Base-by-base conservation (phyloP, 2,113 vertebrate genomes). In the Malurus melanocephalus region DNA sequence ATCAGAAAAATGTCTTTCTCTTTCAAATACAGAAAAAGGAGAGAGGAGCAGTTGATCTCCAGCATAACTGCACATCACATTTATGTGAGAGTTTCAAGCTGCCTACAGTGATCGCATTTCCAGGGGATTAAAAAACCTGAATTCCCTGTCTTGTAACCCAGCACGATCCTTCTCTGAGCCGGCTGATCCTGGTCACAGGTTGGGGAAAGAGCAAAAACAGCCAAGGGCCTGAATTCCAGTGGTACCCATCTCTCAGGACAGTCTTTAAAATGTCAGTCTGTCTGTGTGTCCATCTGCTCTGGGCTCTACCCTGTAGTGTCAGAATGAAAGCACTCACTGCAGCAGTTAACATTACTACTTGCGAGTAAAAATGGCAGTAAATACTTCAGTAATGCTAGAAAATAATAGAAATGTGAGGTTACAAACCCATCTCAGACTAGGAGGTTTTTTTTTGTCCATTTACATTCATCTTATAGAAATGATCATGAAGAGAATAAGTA, bases 241-340 rank as follows among this genome's bases (percentile, higher is more conserved):
- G 32, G 10, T 28, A 45, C 26, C 8, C 14, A 3, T 19, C 7
- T 71, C 40, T 72, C 83, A 77, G 76, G n/a, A 43, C 19, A 55
- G 28, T 5, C 33, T 53, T 68, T 20, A 53, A 45, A 74, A 27
- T 15, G 12, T 26, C 51, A 5, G 0, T 28, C 32, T 40, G 46
- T 55, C 61, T 7, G 8, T 57, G 11, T 62, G 64, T 56, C 49
- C 42, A 3, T 42, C 76, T 64, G 38, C 42, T 43, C 30, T 46
- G 23, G 43, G 48, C n/a, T 35, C 24, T 55, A 5, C 16, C 40
- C 48, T 20, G 2, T 2, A 26, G 16, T 2, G 13, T 19, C 35
- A 21, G 2, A 0, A 0, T 1, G 3, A 49, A 53, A 27, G 32
- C 18, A 3, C 20, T 83, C 53, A 5, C 28, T 46, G 35, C 53